A percentile compares a stretch with the other conserved stretches of the same genome.
Evolutionary conservation across 2,888 invertebrate genomes (phyloP).

Genomic region (Acleris literana): DNA sequence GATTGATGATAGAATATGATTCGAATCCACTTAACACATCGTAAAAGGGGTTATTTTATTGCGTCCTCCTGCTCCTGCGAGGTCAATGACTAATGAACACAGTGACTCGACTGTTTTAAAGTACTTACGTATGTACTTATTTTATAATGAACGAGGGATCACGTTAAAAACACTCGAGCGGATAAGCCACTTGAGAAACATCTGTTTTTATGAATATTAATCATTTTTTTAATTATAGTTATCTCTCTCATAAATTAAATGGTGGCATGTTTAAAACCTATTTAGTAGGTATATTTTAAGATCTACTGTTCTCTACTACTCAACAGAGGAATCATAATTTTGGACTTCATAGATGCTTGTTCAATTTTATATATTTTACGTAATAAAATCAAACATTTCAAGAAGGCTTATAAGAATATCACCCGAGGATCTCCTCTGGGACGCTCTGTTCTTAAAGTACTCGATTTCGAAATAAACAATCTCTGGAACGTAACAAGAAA

Average conservation of each 20-base stretch:
- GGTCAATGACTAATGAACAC: slow-evolving; percentile 78
- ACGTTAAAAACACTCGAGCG: slow-evolving; percentile 25
- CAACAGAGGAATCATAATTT: no score
- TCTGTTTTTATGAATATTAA: slow-evolving; percentile 22
- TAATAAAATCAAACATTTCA: background rate
- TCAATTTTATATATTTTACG: no score
- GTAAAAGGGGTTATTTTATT: slow-evolving; percentile 81
- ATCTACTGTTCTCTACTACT: background rate
- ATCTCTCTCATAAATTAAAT: slow-evolving; percentile 9
- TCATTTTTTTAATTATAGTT: slow-evolving; percentile 17
- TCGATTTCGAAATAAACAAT: slow-evolving; percentile 7
- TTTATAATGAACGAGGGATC: slow-evolving; percentile 55
- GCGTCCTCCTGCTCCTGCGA: slow-evolving; percentile 69
- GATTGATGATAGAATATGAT: slow-evolving; percentile 81
- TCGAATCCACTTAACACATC: slow-evolving; percentile 80
- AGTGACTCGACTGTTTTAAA: slow-evolving; percentile 70
- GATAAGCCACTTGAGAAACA: slow-evolving; percentile 36
- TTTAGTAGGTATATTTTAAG: background rate
- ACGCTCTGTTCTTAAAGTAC: slow-evolving; percentile 4
- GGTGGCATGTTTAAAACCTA: background rate
- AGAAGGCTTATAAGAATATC: background rate
- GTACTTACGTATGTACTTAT: slow-evolving; percentile 47
- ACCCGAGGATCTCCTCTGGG: background rate
- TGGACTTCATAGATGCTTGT: no score
- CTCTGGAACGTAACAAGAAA: slow-evolving; percentile 6